Base-by-base conservation (phyloP, 2,113 vertebrate species). In the Chiloscyllium plagiosum region DNA sequence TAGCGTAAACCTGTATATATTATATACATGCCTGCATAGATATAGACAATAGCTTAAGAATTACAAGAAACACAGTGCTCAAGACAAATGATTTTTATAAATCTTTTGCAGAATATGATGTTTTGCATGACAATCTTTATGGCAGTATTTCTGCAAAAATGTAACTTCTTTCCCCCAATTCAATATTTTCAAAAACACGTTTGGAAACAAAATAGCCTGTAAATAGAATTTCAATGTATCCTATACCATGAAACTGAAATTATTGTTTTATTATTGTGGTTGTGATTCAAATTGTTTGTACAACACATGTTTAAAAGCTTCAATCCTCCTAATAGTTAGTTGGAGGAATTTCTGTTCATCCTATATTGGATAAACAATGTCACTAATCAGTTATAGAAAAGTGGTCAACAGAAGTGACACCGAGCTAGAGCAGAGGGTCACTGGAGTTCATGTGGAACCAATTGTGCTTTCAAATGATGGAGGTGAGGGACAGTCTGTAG, bases 1-100 rank as follows among this genome's bases (percentile, higher is more conserved):
- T 76, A 33, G 29, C 2, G 29, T 76, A 76, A 76, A 33, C 26
- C 33, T 76, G 8, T 24, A 56, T n/a, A 33, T 68, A 68, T 89
- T n/a, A 33, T 68, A 68, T 89, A 56, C 56, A 29, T 56, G 52
- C 26, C 20, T 68, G 8, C 42, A 10, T 19, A 24, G 42, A 10
- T 94, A 22, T 50, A 47, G 87, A 7, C 66, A 37, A 8, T 37
- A 94, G 37, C 42, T 70, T 69, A 69, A 47, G 37, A 33, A 61
- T 52, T 52, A 29, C 87, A 26, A 61, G 56, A 61, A 87, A 56
- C 50, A 56, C 2, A n/a, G 37, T 4, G 37, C 47, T 52, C 52
- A 87, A 89, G 86, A 26, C 86, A 89, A 89, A 89, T 61, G 22
- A 65, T 66, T 66, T 68, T 93, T 47, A 87, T 42, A 86, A 86